These are phyloP conservation scores for Hydropotes inermis DNA, from an alignment of 2,113 vertebrate genomes.

Conservation along the genomic window DNA sequence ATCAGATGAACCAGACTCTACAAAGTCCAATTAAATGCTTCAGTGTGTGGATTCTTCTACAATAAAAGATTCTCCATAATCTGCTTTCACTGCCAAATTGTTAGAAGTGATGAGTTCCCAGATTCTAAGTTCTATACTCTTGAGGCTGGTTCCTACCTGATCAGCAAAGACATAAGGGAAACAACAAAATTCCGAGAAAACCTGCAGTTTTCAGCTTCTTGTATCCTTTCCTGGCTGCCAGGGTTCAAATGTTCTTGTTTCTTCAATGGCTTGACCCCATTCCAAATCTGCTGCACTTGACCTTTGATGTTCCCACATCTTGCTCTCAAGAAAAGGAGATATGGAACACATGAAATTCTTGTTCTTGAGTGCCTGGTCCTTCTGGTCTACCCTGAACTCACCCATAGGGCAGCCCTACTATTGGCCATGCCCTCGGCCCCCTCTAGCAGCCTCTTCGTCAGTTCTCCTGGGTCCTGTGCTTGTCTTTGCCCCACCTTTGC, in stretches of 20 bases:
- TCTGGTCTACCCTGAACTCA: background rate
- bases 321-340: background rate
- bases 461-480: rapidly evolving
- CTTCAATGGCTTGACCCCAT: background rate
- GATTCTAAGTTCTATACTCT: background rate
- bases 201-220: background rate
- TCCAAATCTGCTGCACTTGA: background rate
- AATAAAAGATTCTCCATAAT: background rate
- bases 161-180: background rate
- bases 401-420: background rate
- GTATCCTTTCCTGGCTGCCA: background rate
- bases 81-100: background rate
- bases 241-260: background rate
- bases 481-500: background rate
- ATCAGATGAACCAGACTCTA: background rate
- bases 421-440: background rate
- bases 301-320: background rate
- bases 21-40: background rate
- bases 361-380: rapidly evolving
- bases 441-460: background rate
- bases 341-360: background rate
- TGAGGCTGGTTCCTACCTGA: background rate
- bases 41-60: background rate
- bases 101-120: background rate
- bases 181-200: background rate